Evolutionary conservation across 2,113 vertebrate genomes (phyloP).

Genomic region (Lampris incognitus): DNA sequence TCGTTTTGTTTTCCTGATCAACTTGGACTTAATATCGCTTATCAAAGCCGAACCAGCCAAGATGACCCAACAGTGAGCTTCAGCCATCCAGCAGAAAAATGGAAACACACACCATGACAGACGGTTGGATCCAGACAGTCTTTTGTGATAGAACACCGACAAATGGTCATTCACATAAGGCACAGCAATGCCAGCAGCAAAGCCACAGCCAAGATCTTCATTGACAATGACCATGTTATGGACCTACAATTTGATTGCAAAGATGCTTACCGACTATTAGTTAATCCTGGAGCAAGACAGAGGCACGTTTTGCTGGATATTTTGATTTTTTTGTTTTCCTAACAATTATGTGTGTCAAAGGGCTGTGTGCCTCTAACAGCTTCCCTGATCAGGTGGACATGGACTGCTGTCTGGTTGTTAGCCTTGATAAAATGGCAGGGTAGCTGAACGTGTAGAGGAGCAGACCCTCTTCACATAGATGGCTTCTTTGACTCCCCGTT

Average conservation of each 20-base stretch:
- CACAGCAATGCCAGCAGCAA: not conserved
- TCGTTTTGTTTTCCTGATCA: constrained; percentile 96
- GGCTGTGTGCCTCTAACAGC: no score
- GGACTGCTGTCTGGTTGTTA: no score
- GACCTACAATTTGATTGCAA: constrained; percentile 35
- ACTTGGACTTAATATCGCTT: constrained; percentile 94
- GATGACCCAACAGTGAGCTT: constrained; percentile 88
- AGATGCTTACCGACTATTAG: constrained; percentile 18
- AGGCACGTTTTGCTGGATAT: constrained; percentile 42
- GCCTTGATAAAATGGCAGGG: no score
- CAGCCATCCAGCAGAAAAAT: not conserved
- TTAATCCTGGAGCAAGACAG: constrained; percentile 15
- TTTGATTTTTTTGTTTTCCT: constrained; percentile 31
- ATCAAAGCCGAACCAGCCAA: constrained; percentile 96
- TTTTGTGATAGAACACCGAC: not conserved
- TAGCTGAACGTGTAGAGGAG: no score
- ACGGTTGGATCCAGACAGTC: not conserved
- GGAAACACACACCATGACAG: not conserved
- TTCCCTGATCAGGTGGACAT: no score
- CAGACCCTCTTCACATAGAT: no score
- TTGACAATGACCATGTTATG: constrained; percentile 5
- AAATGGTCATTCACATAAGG: constrained; percentile 9
- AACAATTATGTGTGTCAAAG: no score
- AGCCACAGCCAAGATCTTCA: not conserved
- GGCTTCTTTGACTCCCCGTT: no score